Evolutionary conservation across 2,888 invertebrate species (phyloP).

Genomic region (Mythimna lalbum): DNA sequence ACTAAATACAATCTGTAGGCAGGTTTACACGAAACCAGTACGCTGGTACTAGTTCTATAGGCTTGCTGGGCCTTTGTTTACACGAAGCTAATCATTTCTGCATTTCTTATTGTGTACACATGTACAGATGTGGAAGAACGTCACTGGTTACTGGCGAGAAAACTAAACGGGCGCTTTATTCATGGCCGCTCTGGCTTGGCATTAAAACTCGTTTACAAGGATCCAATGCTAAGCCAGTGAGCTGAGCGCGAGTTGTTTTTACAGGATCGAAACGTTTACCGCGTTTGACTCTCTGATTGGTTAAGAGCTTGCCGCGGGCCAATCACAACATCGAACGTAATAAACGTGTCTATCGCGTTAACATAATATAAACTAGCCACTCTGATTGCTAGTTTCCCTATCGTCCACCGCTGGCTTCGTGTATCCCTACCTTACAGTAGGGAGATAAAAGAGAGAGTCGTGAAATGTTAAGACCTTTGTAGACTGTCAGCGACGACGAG

Average conservation of each 20-base stretch:
- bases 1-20: conserved; percentile 47
- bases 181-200: neutral
- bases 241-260: too few relatives aligned
- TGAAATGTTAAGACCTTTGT: conserved; percentile 39
- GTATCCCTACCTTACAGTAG: neutral
- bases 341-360: too few relatives aligned
- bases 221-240: too few relatives aligned
- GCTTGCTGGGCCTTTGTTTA: neutral
- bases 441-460: conserved; percentile 24
- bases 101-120: neutral
- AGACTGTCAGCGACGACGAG: conserved; percentile 85
- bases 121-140: neutral
- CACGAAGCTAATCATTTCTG: neutral
- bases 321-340: too few relatives aligned
- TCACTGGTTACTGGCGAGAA: neutral
- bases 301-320: too few relatives aligned
- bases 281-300: too few relatives aligned
- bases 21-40: neutral
- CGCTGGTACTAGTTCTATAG: neutral
- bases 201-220: too few relatives aligned
- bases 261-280: too few relatives aligned
- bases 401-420: neutral
- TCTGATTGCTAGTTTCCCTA: neutral
- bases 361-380: too few relatives aligned
- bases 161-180: neutral